Percentiles rank a stretch among this genome's conserved stretches.
Evolutionary conservation across 2,113 vertebrate genomes (phyloP).

Genomic region (Trichechus manatus): DNA sequence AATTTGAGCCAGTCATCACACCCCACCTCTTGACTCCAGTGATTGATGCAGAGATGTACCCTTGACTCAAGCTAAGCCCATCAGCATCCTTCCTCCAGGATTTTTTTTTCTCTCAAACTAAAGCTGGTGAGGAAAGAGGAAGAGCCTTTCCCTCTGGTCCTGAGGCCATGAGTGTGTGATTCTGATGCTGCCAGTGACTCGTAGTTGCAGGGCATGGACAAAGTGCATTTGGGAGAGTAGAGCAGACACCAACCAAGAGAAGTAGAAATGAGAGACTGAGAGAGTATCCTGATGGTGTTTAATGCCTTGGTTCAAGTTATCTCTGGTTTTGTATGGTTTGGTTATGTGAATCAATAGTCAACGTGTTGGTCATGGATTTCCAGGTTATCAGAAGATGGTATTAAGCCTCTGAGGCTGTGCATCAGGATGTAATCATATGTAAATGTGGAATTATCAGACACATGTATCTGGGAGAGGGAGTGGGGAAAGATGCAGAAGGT

Average conservation of each 20-base stretch:
- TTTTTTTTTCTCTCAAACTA: not conserved
- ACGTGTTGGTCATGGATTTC: not conserved
- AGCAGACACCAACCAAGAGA: not conserved
- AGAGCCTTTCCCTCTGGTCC: not conserved
- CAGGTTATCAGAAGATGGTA: not conserved
- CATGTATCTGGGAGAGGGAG: rapidly evolving
- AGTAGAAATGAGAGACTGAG: not conserved
- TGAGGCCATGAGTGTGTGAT: not conserved
- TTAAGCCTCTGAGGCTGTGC: not conserved
- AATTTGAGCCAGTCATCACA: not conserved
- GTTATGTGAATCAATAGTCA: not conserved
- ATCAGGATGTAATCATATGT: not conserved
- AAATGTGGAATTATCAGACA: not conserved
- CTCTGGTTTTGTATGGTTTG: not conserved
- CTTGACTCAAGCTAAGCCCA: not conserved
- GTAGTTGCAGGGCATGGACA: not conserved
- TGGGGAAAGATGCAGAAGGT: not conserved
- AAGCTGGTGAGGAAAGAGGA: not conserved
- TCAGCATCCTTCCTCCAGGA: not conserved
- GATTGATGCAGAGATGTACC: not conserved
- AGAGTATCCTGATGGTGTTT: not conserved
- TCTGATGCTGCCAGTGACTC: not conserved
- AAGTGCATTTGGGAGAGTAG: not conserved
- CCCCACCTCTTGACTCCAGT: not conserved
- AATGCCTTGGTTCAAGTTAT: not conserved